Evolutionary conservation across 53 echinoderm and acorn worm species (phyloP).

Genomic region (Luidia sarsii): DNA sequence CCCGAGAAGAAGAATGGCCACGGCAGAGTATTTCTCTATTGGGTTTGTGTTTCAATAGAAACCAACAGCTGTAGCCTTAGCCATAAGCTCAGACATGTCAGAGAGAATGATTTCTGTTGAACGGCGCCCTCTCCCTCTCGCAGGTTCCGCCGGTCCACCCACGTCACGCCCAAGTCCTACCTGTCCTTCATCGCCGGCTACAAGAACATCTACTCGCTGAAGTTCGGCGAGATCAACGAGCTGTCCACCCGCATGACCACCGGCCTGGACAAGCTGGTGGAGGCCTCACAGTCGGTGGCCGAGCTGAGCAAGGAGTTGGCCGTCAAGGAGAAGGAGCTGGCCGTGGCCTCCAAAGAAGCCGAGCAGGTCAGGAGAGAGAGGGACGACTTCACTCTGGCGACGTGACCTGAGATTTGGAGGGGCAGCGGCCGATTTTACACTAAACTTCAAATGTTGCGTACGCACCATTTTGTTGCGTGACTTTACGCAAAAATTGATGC

Average conservation of each 20-base stretch:
- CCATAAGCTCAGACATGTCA: too few species aligned
- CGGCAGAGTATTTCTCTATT: too few species aligned
- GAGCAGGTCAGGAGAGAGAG: slow-evolving; percentile 71
- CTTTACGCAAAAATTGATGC: too few species aligned
- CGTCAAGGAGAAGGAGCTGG: slow-evolving; percentile 98
- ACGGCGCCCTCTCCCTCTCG: neutral
- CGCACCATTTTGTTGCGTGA: too few species aligned
- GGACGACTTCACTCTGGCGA: too few species aligned
- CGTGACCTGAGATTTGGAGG: too few species aligned
- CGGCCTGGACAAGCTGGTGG: slow-evolving; percentile 96
- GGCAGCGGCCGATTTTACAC: too few species aligned
- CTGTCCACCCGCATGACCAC: slow-evolving; percentile 96
- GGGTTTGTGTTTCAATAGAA: too few species aligned
- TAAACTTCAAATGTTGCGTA: too few species aligned
- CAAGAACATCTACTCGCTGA: slow-evolving; percentile 87
- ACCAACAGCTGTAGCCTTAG: too few species aligned
- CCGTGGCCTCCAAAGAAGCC: slow-evolving; percentile 87
- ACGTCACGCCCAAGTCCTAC: slow-evolving; percentile 99
- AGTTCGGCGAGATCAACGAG: slow-evolving; percentile 93
- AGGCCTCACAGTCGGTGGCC: slow-evolving; percentile 89
- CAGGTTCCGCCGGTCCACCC: slow-evolving; percentile 98
- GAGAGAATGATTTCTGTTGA: too few species aligned
- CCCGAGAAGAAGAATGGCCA: too few species aligned
- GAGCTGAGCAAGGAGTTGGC: slow-evolving; percentile 84
- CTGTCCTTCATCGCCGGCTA: slow-evolving; percentile 99